Conservation (phyloP, 2,888 invertebrate species). For the Parascotia fuliginaria region DNA sequence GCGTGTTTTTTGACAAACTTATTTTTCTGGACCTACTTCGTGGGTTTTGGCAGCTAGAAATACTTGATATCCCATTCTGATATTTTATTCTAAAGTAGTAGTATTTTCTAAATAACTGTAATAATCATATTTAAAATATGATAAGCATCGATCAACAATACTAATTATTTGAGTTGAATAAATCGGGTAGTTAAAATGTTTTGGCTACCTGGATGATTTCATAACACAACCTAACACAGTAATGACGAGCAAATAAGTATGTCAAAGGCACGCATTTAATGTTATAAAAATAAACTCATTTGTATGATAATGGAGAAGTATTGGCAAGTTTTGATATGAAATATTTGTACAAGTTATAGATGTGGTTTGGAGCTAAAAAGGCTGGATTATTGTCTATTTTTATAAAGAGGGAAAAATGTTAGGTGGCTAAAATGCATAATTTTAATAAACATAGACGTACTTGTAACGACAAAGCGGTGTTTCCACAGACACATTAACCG, state of each 20-base stretch:
- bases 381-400: conserved; percentile 73
- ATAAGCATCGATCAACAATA: not conserved
- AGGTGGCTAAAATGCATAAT: conserved; percentile 78
- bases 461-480: conserved; percentile 35
- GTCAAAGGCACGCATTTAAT: conserved; percentile 34
- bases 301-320: conserved; percentile 50
- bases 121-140: not conserved
- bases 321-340: conserved; percentile 72
- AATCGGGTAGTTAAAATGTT: not conserved
- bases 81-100: not conserved
- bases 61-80: not conserved
- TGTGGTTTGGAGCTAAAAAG: conserved; percentile 49
- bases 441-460: conserved; percentile 50
- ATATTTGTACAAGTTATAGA: conserved; percentile 62
- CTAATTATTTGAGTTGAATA: not conserved
- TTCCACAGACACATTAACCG: conserved; percentile 33
- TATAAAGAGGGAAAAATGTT: conserved; percentile 73
- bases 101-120: not conserved
- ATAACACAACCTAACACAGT: not conserved
- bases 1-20: conserved; percentile 59
- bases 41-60: conserved; percentile 34
- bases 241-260: conserved; percentile 24
- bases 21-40: conserved; percentile 15
- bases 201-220: conserved; percentile 6
- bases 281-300: conserved; percentile 47